Evolutionary conservation across 2,888 invertebrate species (phyloP).

Genomic region (Diaprepes abbreviatus): DNA sequence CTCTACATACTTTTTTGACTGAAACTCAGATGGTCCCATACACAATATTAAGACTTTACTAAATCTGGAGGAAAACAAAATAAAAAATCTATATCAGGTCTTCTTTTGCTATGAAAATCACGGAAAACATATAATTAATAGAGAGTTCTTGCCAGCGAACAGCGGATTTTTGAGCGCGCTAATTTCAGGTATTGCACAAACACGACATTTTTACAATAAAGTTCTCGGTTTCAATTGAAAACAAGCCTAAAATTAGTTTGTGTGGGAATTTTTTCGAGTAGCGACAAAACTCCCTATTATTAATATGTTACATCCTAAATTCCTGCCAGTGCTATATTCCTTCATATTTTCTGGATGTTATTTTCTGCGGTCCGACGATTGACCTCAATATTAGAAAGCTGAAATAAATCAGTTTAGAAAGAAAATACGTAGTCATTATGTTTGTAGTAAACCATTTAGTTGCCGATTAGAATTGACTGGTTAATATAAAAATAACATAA

Average conservation of each 20-base stretch:
- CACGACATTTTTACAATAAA: no score
- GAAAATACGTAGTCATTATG: constrained; percentile 6
- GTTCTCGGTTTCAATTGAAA: no score
- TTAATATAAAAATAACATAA: background rate
- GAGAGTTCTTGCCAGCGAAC: no score
- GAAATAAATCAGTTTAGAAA: background rate
- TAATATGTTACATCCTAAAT: constrained; percentile 9
- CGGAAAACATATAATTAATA: background rate
- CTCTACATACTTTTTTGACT: background rate
- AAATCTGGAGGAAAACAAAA: constrained; percentile 7
- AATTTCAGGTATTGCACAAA: no score
- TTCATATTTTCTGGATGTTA: constrained; percentile 10
- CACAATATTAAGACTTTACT: background rate
- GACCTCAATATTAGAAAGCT: constrained; percentile 1
- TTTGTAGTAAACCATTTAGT: background rate
- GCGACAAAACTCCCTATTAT: background rate
- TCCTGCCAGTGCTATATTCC: background rate
- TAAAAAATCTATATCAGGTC: background rate
- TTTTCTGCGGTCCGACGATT: constrained; percentile 1
- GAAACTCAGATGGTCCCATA: background rate
- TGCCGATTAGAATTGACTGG: background rate
- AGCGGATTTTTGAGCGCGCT: no score
- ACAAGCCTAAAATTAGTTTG: no score
- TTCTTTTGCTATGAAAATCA: background rate
- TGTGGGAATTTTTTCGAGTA: no score